Base-by-base conservation (phyloP, 92 coral and sea anemone species). In the Siderastrea siderea region DNA sequence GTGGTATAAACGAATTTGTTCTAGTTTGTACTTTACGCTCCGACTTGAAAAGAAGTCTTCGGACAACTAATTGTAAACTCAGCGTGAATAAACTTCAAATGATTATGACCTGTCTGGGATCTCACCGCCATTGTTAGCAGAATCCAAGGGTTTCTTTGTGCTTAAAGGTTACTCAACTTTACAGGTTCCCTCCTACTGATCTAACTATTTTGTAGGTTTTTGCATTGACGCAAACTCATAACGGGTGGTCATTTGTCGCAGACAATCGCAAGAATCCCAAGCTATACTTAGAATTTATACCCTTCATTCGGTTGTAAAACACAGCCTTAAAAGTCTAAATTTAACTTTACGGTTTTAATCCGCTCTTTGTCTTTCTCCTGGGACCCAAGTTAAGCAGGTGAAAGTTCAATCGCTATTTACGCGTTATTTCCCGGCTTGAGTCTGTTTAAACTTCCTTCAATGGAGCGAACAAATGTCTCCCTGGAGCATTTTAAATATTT, bases 351-450 rank as follows among this genome's bases (percentile, higher is more conserved):
- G 3, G 64, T 69, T 82, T 15, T 1, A 54, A 19, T 67, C 15
- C 5, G 47, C 54, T 38, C 11, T 61, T 78, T 10, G 50, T 70
- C n/a, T 19, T 55, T 69, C 44, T 60, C 75, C 68, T 55, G 58
- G 77, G 78, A 82, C 57, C 69, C 17, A 57, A 7, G 3, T 54
- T 15, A 47, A 17, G 68, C 67, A 69, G 75, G 67, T 77, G 81
- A 77, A 77, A 63, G 15, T 58, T 59, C 78, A 54, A 13, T 15
- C 15, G 47, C 12, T 14, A 15, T 47, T 15, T 43, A 17, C 54
- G 61, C 77, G 86, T 82, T 78, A 82, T 13, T 15, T 47, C 78
- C 5, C 68, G 5, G 86, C 69, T 82, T 82, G 86, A 69, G 69
- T 47, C 51, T 17, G 16, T 17, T 63, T 64, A 48, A 78, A 48